Evolutionary conservation across 1,140 invertebrate genomes (phyloP).

Genomic region (Brachionus asplanchnoidis): DNA sequence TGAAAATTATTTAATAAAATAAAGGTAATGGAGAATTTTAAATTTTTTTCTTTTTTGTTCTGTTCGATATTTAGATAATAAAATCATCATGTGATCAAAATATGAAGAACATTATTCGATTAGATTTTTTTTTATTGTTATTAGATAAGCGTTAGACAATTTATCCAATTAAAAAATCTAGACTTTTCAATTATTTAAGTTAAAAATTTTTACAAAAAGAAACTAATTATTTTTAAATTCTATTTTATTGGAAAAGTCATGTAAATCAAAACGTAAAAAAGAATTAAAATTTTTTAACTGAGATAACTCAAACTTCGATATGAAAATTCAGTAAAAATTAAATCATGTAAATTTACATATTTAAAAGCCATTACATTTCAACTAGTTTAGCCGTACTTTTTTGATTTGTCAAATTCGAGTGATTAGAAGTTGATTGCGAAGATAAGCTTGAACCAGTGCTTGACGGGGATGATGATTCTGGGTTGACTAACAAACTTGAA

Average conservation of each 20-base stretch:
- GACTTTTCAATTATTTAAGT: too few species aligned
- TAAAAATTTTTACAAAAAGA: too few species aligned
- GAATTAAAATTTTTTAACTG: background rate
- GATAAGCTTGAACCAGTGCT: background rate
- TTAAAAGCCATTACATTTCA: background rate
- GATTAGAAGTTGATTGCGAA: background rate
- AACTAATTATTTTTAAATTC: background rate
- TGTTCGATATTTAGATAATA: too few species aligned
- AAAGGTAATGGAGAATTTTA: too few species aligned
- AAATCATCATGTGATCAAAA: too few species aligned
- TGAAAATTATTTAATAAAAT: too few species aligned
- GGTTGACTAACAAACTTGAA: background rate
- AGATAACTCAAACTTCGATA: background rate
- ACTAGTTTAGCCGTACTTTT: background rate
- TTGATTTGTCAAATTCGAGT: background rate
- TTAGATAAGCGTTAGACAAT: too few species aligned
- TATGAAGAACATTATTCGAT: too few species aligned
- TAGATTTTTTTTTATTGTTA: too few species aligned
- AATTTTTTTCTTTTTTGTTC: too few species aligned
- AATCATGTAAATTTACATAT: background rate
- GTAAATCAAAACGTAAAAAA: background rate
- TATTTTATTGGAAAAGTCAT: background rate
- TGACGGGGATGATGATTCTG: background rate
- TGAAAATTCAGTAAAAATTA: background rate
- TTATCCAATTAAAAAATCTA: too few species aligned